These are phyloP conservation scores for Phaethon lepturus DNA, from an alignment of 2,113 vertebrate genomes.

Conservation along the genomic window DNA sequence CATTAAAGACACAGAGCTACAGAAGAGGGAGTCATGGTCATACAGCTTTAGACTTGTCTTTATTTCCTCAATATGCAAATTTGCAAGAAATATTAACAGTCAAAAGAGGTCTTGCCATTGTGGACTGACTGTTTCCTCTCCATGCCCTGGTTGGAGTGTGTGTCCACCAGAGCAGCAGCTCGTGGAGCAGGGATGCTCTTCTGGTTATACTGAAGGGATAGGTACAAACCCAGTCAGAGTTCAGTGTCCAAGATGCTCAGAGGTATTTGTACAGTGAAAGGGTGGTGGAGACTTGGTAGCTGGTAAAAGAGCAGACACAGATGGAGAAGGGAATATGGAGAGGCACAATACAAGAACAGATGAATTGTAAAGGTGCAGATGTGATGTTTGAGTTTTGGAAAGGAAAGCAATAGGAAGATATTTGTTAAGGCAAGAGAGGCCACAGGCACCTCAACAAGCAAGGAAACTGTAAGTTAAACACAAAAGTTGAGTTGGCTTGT, in stretches of 20 bases:
- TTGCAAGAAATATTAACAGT: neutral
- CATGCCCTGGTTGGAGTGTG: neutral
- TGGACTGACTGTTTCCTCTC: neutral
- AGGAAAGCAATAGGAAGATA: neutral
- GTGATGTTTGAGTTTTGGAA: neutral
- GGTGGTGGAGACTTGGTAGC: neutral
- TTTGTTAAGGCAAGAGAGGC: neutral
- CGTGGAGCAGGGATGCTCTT: neutral
- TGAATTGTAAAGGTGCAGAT: rapidly evolving
- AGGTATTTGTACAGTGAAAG: neutral
- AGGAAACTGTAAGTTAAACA: neutral
- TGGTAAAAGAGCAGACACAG: neutral
- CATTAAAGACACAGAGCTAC: neutral
- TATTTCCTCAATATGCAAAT: neutral
- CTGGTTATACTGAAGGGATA: neutral
- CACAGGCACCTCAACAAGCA: neutral
- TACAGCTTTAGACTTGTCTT: neutral
- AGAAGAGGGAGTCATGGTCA: neutral
- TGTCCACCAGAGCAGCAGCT: neutral
- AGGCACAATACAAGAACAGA: neutral
- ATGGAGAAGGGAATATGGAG: neutral
- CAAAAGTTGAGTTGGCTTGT: neutral
- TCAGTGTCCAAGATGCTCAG: neutral
- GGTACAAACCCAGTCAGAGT: neutral
- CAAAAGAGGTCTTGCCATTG: neutral